Evolutionary conservation across 2,888 invertebrate genomes (phyloP), one percentile per base, ranked within the genome.

Genomic region (Dicyrtoma fusca): DNA sequence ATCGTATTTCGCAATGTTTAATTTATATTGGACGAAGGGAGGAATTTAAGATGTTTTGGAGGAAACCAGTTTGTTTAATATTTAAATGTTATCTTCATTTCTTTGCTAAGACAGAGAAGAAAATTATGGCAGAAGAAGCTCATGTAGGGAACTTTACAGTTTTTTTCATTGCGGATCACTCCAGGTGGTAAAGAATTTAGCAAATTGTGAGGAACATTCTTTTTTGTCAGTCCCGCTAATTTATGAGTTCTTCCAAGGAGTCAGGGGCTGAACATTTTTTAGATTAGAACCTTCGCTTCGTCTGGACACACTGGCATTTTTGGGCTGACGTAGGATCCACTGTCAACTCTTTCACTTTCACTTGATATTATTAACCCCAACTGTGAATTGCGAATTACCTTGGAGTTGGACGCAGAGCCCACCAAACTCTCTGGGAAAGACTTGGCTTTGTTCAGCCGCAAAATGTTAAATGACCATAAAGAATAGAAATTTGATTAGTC

Each of bases 151-250:
- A 25, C 26, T n/a, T 14, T 59, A 59, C 25, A 26, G 23, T n/a
- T 1, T 14, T 59, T 55, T 59, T 34, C 34, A 34, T 34, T 34
- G 4, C 34, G 3, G 34, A 34, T 34, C 66, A 25, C 66, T n/a
- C 23, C 53, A n/a, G 66, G 51, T 26, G 66, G 66, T 42, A 55
- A 34, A 55, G 66, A 66, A 66, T 66, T 66, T 55, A 66, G 66
- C 66, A 66, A 66, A 66, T 66, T 66, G 51, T 51, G 42, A 53
- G 51, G 66, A 34, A 55, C 53, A 66, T 66, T 66, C 55, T 66
- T 66, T 55, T 51, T 66, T 66, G 66, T 66, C 66, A 66, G 1
- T 3, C 19, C 26, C 53, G 42, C n/a, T n/a, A 53, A 66, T 66
- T 66, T 66, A 66, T 66, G 53, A 65, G 49, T 51, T 51, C 8